Conservation (phyloP, 2,113 vertebrate genomes). For the Monopterus albus region DNA sequence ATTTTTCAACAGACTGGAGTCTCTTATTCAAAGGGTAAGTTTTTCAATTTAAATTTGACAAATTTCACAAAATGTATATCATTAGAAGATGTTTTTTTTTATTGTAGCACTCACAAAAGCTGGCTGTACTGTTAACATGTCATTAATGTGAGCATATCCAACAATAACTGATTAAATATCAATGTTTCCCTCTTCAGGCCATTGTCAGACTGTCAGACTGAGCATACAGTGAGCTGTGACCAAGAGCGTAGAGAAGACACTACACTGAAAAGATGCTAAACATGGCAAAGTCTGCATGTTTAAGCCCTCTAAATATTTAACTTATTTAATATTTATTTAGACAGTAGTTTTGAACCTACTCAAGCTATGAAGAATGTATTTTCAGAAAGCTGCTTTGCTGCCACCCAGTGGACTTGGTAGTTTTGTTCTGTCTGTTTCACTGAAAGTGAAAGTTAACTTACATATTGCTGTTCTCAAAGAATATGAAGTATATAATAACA, state of each 20-base stretch:
- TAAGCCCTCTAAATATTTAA: slow-evolving; percentile 59
- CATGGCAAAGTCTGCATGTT: slow-evolving; percentile 14
- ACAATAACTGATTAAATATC: not conserved
- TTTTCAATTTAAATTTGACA: not conserved
- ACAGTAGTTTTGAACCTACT: slow-evolving; percentile 14
- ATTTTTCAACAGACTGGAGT: slow-evolving; percentile 65
- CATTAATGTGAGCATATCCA: not conserved
- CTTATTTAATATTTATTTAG: slow-evolving; percentile 78
- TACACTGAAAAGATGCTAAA: slow-evolving; percentile 55
- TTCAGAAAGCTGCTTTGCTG: slow-evolving; percentile 57
- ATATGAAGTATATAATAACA: slow-evolving; percentile 22
- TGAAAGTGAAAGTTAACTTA: slow-evolving; percentile 52
- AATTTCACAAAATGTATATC: not conserved
- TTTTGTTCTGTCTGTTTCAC: slow-evolving; percentile 4
- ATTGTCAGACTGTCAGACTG: slow-evolving; percentile 6
- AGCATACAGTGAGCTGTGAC: slow-evolving; percentile 3
- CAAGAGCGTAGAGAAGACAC: slow-evolving; percentile 69
- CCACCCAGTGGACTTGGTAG: slow-evolving; percentile 62
- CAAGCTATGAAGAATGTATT: slow-evolving; percentile 27
- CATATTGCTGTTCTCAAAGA: slow-evolving; percentile 63
- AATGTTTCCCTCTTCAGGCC: slow-evolving; percentile 31
- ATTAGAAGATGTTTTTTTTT: not conserved
- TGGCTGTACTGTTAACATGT: not conserved
- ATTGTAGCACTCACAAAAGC: not conserved
- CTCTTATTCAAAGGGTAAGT: slow-evolving; percentile 72